Evolutionary conservation across 2,888 invertebrate genomes (phyloP).

Genomic region (Cheiracanthium punctorium): DNA sequence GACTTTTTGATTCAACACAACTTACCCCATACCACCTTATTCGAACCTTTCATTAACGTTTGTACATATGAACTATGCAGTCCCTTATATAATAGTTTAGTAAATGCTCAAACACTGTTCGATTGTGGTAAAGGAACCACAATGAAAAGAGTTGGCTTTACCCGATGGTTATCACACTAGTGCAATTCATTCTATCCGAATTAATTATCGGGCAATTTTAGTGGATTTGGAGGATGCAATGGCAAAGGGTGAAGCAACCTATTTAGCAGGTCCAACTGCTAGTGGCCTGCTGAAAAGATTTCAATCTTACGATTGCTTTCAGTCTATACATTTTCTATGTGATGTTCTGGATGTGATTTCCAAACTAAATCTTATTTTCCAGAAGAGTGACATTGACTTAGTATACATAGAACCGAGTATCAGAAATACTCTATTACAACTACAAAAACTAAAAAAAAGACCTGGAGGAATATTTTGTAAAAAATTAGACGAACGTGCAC

Average conservation of each 20-base stretch:
- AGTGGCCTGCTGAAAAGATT: neutral
- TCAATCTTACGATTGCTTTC: neutral
- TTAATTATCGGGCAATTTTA: neutral
- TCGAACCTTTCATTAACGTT: too few relatives aligned
- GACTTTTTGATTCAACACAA: too few relatives aligned
- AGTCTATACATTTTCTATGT: conserved; percentile 9
- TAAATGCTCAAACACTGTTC: neutral
- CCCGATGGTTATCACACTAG: conserved; percentile 15
- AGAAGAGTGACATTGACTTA: neutral
- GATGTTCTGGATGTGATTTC: neutral
- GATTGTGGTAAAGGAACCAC: neutral
- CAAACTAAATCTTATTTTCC: neutral
- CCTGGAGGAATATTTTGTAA: too few relatives aligned
- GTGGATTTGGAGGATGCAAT: neutral
- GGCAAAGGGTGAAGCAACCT: too few relatives aligned
- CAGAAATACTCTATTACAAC: too few relatives aligned
- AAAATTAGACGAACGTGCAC: too few relatives aligned
- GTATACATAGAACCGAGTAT: too few relatives aligned
- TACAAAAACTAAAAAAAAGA: too few relatives aligned
- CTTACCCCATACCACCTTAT: too few relatives aligned
- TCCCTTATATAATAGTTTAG: neutral
- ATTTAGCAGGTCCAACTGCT: neutral
- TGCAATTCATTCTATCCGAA: neutral
- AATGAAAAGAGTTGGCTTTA: conserved; percentile 1
- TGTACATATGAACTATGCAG: too few relatives aligned